These are phyloP conservation scores for Pseudanteris insignis DNA, from an alignment of 2,888 invertebrate species.

Conservation along the genomic window DNA sequence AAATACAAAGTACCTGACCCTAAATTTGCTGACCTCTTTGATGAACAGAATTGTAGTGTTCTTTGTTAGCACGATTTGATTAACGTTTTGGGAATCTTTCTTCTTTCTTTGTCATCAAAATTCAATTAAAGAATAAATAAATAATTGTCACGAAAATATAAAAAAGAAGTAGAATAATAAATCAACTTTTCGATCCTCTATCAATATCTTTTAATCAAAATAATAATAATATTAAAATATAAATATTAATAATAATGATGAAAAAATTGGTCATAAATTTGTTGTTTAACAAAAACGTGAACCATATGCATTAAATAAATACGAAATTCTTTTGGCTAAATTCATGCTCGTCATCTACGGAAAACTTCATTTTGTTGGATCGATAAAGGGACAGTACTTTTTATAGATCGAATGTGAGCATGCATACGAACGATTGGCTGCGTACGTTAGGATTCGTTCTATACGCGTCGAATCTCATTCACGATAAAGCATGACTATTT, in stretches of 20 bases:
- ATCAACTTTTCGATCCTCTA: no score
- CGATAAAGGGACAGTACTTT: constrained; percentile 29
- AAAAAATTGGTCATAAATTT: not conserved
- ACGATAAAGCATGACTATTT: constrained; percentile 10
- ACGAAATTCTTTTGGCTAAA: no score
- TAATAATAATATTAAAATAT: no score
- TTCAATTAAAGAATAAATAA: no score
- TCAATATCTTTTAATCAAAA: no score
- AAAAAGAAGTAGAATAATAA: no score
- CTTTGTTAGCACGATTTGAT: constrained; percentile 30
- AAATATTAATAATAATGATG: not conserved
- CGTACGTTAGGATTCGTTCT: constrained; percentile 25
- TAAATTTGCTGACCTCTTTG: constrained; percentile 34
- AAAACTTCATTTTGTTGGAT: constrained; percentile 25
- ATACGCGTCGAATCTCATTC: constrained; percentile 16
- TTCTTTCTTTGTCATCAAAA: constrained; percentile 4
- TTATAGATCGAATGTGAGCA: constrained; percentile 23
- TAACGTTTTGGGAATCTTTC: constrained; percentile 16
- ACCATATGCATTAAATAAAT: no score
- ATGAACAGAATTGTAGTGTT: constrained; percentile 35
- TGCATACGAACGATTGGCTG: constrained; percentile 27
- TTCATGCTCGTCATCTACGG: constrained; percentile 11
- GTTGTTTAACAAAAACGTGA: not conserved
- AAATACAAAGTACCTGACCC: constrained; percentile 40
- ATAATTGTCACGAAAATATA: no score